Percentiles rank a stretch among this genome's conserved stretches.
Evolutionary conservation across 2,797 vertebrate species (phyloP).

Genomic region (Crocidura indochinensis): DNA sequence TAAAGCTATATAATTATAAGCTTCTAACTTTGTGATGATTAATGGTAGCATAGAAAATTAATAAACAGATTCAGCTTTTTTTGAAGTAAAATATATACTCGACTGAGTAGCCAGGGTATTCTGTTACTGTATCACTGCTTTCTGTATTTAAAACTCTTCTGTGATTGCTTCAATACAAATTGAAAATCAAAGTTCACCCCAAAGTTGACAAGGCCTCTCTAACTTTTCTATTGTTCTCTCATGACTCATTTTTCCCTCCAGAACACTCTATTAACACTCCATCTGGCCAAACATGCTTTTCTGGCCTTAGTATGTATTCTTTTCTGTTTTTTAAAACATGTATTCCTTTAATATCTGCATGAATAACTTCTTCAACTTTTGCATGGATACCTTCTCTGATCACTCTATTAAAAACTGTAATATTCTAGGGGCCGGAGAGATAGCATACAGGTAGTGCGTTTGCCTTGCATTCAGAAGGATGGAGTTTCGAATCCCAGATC

Average conservation of each 20-base stretch:
- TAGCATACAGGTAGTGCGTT: too few species aligned
- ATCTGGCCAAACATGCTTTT: neutral
- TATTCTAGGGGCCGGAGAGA: too few species aligned
- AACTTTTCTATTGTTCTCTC: neutral
- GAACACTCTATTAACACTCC: neutral
- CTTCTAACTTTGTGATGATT: neutral
- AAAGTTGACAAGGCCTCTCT: neutral
- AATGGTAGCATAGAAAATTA: slow-evolving; percentile 35
- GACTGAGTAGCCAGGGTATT: neutral
- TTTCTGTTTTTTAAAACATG: too few species aligned
- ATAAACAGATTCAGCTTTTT: neutral
- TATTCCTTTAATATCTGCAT: too few species aligned
- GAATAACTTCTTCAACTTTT: neutral
- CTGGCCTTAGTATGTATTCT: too few species aligned
- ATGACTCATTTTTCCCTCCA: neutral
- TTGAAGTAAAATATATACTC: slow-evolving; percentile 29
- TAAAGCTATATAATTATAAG: slow-evolving; percentile 19
- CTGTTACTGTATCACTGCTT: slow-evolving; percentile 5
- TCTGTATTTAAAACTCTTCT: neutral
- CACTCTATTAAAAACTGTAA: neutral
- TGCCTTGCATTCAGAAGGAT: too few species aligned
- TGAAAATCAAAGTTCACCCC: neutral
- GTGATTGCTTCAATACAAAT: neutral
- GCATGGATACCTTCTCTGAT: neutral
- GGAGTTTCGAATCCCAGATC: too few species aligned